Evolutionary conservation across 2,888 invertebrate genomes (phyloP).

Genomic region (Cantharis lateralis): DNA sequence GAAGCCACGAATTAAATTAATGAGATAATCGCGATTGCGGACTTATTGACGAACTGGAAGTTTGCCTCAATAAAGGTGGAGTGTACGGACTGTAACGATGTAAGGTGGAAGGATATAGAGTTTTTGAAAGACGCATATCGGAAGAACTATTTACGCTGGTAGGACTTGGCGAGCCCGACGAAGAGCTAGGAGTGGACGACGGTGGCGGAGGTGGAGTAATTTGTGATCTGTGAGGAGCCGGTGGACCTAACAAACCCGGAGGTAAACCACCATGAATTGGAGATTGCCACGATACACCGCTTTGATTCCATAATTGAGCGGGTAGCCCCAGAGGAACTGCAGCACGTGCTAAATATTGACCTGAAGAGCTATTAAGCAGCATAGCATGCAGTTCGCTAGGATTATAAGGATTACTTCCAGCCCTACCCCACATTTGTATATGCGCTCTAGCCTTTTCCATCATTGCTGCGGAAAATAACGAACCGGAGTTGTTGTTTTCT

Average conservation of each 20-base stretch:
- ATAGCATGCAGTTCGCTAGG: conserved; percentile 54
- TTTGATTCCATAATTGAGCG: conserved; percentile 57
- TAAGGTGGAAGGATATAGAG: conserved; percentile 54
- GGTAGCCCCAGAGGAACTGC: conserved; percentile 51
- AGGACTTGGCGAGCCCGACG: conserved; percentile 66
- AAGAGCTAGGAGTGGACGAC: conserved; percentile 60
- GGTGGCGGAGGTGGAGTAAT: conserved; percentile 57
- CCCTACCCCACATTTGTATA: conserved; percentile 60
- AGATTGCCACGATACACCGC: conserved; percentile 47
- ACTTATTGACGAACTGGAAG: conserved; percentile 35
- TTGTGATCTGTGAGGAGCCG: conserved; percentile 51
- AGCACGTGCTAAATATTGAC: conserved; percentile 51
- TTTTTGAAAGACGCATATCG: conserved; percentile 56
- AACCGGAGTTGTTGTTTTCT: conserved; percentile 54
- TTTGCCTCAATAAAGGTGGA: conserved; percentile 40
- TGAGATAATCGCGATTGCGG: conserved; percentile 40
- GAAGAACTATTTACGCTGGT: conserved; percentile 49
- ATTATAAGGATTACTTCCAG: conserved; percentile 60
- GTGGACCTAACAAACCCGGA: conserved; percentile 53
- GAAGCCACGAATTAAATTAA: conserved; percentile 27
- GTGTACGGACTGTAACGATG: conserved; percentile 58
- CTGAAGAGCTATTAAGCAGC: conserved; percentile 49
- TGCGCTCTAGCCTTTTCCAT: conserved; percentile 63
- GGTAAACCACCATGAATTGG: conserved; percentile 53
- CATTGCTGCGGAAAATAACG: conserved; percentile 58